These are phyloP conservation scores for Drosophila pallidifrons DNA, from an alignment of 1,140 invertebrate species.

Conservation along the genomic window DNA sequence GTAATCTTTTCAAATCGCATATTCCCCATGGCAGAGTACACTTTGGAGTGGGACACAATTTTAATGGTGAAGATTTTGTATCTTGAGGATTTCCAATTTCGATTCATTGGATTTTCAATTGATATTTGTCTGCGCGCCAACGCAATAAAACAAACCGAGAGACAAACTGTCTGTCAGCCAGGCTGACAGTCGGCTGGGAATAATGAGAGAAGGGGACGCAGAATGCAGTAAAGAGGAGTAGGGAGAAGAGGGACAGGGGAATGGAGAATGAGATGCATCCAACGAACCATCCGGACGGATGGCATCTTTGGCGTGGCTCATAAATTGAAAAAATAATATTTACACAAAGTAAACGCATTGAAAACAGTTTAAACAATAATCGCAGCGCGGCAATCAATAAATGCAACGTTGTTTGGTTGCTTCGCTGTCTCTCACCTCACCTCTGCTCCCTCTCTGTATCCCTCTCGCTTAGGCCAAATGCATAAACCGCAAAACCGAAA, in stretches of 20 bases:
- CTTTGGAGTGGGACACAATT: conserved; percentile 31
- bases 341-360: conserved; percentile 81
- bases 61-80: conserved; percentile 70
- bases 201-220: not conserved
- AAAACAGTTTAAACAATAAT: conserved; percentile 84
- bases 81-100: conserved; percentile 73
- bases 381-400: conserved; percentile 80
- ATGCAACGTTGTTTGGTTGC: conserved; percentile 43
- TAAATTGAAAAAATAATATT: conserved; percentile 84
- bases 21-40: conserved; percentile 11
- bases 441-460: not conserved
- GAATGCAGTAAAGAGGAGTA: not conserved
- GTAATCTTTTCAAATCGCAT: not conserved
- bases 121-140: conserved; percentile 78
- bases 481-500: conserved; percentile 40
- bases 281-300: conserved; percentile 43
- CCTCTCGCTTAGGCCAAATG: conserved; percentile 28
- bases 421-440: conserved; percentile 4
- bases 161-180: conserved; percentile 40
- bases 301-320: conserved; percentile 60
- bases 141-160: conserved; percentile 41
- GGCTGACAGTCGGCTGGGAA: conserved; percentile 11
- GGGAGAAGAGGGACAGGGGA: not conserved
- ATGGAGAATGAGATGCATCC: not conserved
- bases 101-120: conserved; percentile 70